A percentile compares a stretch with the other conserved stretches of the same genome.
phyloP scores from a whole-genome alignment of 1,140 invertebrate genomes.

The Drosophila sechellia region DNA sequence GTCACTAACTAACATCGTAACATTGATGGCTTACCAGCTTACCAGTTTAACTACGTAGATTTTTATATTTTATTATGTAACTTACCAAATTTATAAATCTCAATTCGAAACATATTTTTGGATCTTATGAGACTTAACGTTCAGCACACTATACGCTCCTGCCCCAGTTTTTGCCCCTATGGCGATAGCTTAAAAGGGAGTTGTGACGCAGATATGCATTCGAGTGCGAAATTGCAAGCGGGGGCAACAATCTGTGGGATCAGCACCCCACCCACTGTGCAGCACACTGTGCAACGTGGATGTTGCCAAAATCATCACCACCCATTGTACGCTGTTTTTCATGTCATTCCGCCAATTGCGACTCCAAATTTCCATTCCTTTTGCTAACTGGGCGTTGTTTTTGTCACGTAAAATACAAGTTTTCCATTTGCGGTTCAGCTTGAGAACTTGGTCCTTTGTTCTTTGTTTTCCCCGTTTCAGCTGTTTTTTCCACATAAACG shows the following conservation, averaged over 20 bases:
- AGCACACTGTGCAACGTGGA: slow-evolving; percentile 30
- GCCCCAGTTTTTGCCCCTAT: slow-evolving; percentile 21
- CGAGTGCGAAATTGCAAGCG: slow-evolving; percentile 75
- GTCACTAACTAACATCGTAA: too few relatives aligned
- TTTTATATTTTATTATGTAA: too few relatives aligned
- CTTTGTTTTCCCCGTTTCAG: not conserved
- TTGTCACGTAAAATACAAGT: slow-evolving; percentile 78
- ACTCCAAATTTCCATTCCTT: slow-evolving; percentile 19
- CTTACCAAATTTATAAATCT: too few relatives aligned
- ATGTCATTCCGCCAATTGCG: slow-evolving; percentile 42
- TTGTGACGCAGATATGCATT: slow-evolving; percentile 66
- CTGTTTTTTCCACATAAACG: slow-evolving; percentile 50
- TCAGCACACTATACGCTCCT: slow-evolving; percentile 5
- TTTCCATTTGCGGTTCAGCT: slow-evolving; percentile 59
- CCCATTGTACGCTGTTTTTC: slow-evolving; percentile 71
- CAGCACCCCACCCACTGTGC: not conserved
- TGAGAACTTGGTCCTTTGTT: slow-evolving; percentile 1
- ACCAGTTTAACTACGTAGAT: too few relatives aligned
- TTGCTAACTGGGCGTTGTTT: slow-evolving; percentile 55
- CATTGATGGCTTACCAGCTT: too few relatives aligned
- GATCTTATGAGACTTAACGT: too few relatives aligned
- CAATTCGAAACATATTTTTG: too few relatives aligned
- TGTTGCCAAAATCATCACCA: slow-evolving; percentile 55
- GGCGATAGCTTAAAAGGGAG: slow-evolving; percentile 49
- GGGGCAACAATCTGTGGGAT: slow-evolving; percentile 33